Evolutionary conservation across 2,113 vertebrate species (phyloP).

Genomic region (Sitta europaea): DNA sequence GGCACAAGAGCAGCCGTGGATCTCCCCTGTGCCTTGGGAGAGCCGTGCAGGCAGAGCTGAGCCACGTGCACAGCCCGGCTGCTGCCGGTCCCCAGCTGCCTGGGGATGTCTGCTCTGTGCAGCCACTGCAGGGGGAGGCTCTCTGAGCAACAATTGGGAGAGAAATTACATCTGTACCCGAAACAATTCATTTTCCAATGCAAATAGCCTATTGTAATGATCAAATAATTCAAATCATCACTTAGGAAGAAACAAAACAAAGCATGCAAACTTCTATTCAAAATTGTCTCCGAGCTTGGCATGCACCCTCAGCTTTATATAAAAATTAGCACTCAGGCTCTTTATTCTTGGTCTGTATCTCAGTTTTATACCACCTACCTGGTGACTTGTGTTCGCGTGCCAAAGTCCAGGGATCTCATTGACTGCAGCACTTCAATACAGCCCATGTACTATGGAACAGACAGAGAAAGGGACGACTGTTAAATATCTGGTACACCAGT

Average conservation of each 20-base stretch:
- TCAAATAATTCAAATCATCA: neutral
- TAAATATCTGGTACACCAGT: neutral
- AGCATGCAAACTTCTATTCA: neutral
- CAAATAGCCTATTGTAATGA: conserved; percentile 2
- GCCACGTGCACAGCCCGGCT: neutral
- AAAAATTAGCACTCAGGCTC: neutral
- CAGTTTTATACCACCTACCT: conserved; percentile 74
- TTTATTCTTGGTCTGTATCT: neutral
- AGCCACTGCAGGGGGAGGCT: neutral
- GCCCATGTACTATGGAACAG: conserved; percentile 81
- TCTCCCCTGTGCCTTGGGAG: fast-evolving
- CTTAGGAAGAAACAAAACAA: neutral
- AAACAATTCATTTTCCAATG: neutral
- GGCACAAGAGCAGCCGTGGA: neutral
- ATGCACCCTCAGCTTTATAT: neutral
- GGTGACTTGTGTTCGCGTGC: conserved; percentile 88
- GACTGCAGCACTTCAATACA: conserved; percentile 90
- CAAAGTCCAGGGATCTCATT: conserved; percentile 91
- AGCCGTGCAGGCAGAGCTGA: neutral
- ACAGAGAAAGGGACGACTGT: neutral
- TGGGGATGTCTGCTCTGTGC: neutral
- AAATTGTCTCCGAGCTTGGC: neutral
- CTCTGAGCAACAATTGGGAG: neutral
- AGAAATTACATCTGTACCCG: neutral
- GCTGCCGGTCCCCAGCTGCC: neutral